Percentiles rank a stretch among this genome's conserved stretches.
Conservation (phyloP, 37 sponge, comb jelly and placozoan species). For the Chondrilla cf. caribensis region DNA sequence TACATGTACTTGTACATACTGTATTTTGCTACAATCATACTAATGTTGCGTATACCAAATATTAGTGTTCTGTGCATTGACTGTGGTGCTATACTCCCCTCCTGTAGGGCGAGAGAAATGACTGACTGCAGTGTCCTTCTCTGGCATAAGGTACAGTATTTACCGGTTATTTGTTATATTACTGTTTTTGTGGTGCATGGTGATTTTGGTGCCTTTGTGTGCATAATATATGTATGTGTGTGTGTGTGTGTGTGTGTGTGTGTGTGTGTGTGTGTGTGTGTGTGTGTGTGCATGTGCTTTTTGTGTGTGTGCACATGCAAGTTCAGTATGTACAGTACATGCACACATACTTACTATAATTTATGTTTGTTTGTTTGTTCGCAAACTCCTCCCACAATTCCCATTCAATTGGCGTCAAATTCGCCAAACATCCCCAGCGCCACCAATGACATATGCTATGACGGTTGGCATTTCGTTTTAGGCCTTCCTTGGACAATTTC, state of each 20-base stretch:
- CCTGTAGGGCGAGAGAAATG: constrained; percentile 53
- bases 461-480: no score
- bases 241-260: constrained; percentile 26
- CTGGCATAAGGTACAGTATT: constrained; percentile 87
- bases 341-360: background rate
- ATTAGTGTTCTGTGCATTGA: no score
- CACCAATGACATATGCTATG: no score
- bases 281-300: background rate
- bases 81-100: no score
- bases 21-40: no score
- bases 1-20: no score
- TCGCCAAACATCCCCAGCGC: no score
- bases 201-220: background rate
- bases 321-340: background rate
- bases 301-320: constrained; percentile 1
- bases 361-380: background rate
- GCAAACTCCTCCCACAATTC: no score
- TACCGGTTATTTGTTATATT: background rate
- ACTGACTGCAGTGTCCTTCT: constrained; percentile 91
- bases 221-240: background rate
- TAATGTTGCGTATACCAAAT: no score
- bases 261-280: constrained; percentile 26
- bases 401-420: no score
- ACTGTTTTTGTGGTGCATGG: background rate
- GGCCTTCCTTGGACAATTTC: no score